Base-by-base conservation (phyloP, 2,888 invertebrate species). In the Lycophotia porphyrea region DNA sequence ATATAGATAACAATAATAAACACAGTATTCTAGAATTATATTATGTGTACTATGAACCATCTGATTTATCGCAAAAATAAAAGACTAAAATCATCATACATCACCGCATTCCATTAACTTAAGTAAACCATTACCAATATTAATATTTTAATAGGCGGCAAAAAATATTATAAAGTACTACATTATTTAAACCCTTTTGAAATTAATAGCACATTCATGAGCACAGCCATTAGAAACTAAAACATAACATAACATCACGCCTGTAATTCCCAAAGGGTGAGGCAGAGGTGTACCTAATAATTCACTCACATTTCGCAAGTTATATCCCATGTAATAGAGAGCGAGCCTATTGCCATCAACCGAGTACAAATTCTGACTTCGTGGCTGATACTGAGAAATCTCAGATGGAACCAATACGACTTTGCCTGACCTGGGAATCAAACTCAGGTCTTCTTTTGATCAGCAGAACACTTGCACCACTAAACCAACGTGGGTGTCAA, bases 321-420 rank as follows among this genome's bases (percentile, higher is more conserved):
- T n/a, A n/a, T n/a, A n/a, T 52, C 11, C 4, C 4, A 47, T 24
- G 24, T 52, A 11, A 52, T 24, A 8, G 3, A 8, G 8, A 8
- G 21, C 21, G 2, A 47, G 21, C 49, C 11, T n/a, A 52, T 52
- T 13, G n/a, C 49, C n/a, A 52, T 11, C 13, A 52, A 52, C n/a
- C 4, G 11, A n/a, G n/a, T 11, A 52, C 52, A 5, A 4, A 52
- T 52, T 13, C 13, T 13, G n/a, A n/a, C n/a, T 13, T 11, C 13
- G 13, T 52, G 13, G 0, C 52, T n/a, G 52, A 2, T 52, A n/a
- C 13, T n/a, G 13, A 13, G 13, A 11, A 52, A n/a, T 52, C 5
- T 1, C 49, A 9, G 24, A 21, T 21, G 7, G 8, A 8, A 18
- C 1, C 11, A n/a, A 5, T 11, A n/a, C 4, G 0, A 52, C 5